phyloP scores from a whole-genome alignment of 2,113 vertebrate species.

The Prochilodus magdalenae region DNA sequence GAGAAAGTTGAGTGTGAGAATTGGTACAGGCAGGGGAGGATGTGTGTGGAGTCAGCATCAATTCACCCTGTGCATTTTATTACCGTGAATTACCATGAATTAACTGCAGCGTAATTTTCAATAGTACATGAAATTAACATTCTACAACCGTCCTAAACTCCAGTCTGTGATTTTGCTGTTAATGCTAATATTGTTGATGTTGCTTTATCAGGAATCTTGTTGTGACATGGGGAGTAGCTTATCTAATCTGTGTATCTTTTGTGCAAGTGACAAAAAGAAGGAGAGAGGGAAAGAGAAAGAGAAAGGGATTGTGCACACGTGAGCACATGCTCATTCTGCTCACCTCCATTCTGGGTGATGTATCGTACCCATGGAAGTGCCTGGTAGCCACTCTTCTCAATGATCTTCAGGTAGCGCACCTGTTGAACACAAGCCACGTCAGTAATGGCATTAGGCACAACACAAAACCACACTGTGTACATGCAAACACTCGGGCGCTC shows the following conservation, averaged over 20 bases:
- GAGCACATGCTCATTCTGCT: slow-evolving; percentile 23
- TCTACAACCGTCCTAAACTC: not conserved
- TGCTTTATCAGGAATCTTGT: not conserved
- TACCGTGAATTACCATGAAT: not conserved
- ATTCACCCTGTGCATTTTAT: not conserved
- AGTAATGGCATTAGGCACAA: not conserved
- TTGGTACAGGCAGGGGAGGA: not conserved
- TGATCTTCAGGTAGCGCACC: slow-evolving; percentile 98
- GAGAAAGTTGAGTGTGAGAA: slow-evolving; percentile 37
- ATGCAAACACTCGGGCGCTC: no score
- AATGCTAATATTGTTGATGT: not conserved
- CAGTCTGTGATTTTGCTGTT: not conserved
- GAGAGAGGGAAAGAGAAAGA: no score
- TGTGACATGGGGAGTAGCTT: not conserved
- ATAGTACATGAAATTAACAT: not conserved
- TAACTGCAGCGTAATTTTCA: not conserved
- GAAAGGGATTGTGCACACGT: no score
- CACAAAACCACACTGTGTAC: not conserved
- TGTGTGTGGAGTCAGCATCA: slow-evolving; percentile 1
- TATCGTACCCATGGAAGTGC: slow-evolving; percentile 93
- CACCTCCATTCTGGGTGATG: slow-evolving; percentile 97
- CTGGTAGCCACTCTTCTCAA: slow-evolving; percentile 96
- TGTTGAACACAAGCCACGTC: slow-evolving; percentile 46
- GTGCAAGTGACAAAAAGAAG: no score
- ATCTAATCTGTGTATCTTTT: not conserved